Evolutionary conservation across 2,888 invertebrate species (phyloP).

Genomic region (Leptinotarsa juncta): DNA sequence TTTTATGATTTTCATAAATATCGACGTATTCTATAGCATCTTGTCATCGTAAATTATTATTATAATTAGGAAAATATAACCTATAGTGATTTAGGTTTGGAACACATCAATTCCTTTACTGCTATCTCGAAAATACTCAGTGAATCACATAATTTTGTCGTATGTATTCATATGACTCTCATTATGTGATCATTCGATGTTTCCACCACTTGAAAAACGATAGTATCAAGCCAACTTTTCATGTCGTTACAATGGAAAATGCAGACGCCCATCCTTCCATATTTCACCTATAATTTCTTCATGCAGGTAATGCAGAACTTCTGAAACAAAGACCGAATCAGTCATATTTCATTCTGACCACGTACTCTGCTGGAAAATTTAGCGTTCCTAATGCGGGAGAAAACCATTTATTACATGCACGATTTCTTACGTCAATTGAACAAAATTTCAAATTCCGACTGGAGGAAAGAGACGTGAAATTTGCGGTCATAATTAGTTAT

Average conservation of each 20-base stretch:
- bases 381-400: conserved; percentile 19
- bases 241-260: background rate
- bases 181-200: too few relatives aligned
- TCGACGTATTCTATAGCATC: too few relatives aligned
- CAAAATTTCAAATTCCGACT: conserved; percentile 13
- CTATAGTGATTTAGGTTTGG: too few relatives aligned
- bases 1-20: too few relatives aligned
- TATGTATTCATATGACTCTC: too few relatives aligned
- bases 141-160: too few relatives aligned
- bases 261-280: background rate
- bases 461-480: conserved; percentile 6
- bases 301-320: conserved; percentile 16
- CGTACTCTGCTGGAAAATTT: conserved; percentile 14
- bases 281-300: conserved; percentile 3
- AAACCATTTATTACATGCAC: conserved; percentile 19
- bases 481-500: conserved; percentile 5
- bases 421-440: conserved; percentile 12
- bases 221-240: background rate
- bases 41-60: too few relatives aligned
- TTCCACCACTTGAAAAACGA: too few relatives aligned
- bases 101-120: background rate
- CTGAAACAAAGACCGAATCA: conserved; percentile 19
- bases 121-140: too few relatives aligned
- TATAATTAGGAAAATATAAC: too few relatives aligned
- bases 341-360: conserved; percentile 15